phyloP scores from a whole-genome alignment of 2,113 vertebrate genomes.

The Serinus canaria region DNA sequence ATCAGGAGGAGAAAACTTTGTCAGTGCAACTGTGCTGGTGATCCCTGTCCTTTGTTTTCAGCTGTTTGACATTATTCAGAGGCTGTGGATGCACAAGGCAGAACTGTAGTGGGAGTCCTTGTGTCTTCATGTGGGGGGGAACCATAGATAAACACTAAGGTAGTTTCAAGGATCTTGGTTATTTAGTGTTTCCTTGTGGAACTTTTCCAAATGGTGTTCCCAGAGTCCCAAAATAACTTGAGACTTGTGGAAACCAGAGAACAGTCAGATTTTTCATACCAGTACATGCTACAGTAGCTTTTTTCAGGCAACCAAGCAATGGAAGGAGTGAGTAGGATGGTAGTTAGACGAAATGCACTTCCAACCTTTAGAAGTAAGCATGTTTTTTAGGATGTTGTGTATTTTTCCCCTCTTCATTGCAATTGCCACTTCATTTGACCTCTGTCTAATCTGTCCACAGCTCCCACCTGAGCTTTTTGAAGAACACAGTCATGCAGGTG shows the following conservation, averaged over 20 bases:
- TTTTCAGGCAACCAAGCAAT: background rate
- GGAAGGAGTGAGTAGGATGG: background rate
- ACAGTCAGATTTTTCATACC: background rate
- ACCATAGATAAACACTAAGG: background rate
- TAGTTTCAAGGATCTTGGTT: background rate
- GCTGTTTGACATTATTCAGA: background rate
- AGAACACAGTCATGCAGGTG: background rate
- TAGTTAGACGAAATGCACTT: background rate
- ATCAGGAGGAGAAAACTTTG: background rate
- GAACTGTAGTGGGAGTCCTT: background rate
- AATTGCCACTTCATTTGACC: background rate
- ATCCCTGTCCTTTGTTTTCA: background rate
- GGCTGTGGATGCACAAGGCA: background rate
- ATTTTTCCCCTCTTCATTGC: background rate
- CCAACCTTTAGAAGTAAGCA: background rate
- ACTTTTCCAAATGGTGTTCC: background rate
- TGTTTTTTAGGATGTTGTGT: background rate
- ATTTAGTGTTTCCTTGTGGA: background rate
- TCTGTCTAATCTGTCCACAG: background rate
- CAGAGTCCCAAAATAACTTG: background rate
- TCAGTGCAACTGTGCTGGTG: background rate
- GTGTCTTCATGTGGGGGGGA: background rate
- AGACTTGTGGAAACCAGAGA: background rate
- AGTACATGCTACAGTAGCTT: background rate
- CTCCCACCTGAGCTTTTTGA: background rate